Conservation (phyloP, 1,140 invertebrate genomes). For the Yoshiicerus persimilis region DNA sequence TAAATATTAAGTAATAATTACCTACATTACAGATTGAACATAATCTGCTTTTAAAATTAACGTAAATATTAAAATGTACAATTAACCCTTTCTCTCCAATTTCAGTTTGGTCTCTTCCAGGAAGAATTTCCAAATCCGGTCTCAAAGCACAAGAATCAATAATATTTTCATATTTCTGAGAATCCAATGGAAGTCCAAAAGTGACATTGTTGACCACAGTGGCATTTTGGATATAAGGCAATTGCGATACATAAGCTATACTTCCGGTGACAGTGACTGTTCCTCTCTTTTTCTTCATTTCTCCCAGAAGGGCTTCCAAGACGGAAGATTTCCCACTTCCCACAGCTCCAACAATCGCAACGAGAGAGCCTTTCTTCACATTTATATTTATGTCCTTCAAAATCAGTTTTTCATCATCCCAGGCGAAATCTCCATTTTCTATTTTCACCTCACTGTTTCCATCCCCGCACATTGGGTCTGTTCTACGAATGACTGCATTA, state of each 20-base stretch:
- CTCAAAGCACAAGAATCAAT: conserved; percentile 59
- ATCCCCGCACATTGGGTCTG: conserved; percentile 71
- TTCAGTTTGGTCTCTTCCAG: conserved; percentile 66
- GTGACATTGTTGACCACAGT: conserved; percentile 60
- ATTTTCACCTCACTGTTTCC: conserved; percentile 61
- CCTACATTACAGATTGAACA: no score
- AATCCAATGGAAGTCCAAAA: conserved; percentile 54
- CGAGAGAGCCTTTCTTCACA: conserved; percentile 55
- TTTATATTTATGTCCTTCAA: conserved; percentile 52
- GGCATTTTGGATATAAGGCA: conserved; percentile 62
- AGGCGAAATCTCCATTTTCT: conserved; percentile 74
- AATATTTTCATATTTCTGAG: conserved; percentile 57
- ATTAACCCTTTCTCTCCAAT: conserved; percentile 60
- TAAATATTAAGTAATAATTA: no score
- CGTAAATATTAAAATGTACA: no score
- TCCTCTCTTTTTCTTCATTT: conserved; percentile 57
- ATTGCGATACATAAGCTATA: conserved; percentile 59
- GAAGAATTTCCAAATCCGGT: conserved; percentile 61
- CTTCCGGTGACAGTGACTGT: conserved; percentile 61
- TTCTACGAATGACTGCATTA: conserved; percentile 60
- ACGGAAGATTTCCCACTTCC: conserved; percentile 65
- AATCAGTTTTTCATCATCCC: conserved; percentile 55
- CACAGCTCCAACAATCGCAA: conserved; percentile 61
- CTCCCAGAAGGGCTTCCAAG: conserved; percentile 62
- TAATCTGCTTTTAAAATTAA: no score